Conservation (phyloP, 2,113 vertebrate genomes). For the Turdus rufiventris region DNA sequence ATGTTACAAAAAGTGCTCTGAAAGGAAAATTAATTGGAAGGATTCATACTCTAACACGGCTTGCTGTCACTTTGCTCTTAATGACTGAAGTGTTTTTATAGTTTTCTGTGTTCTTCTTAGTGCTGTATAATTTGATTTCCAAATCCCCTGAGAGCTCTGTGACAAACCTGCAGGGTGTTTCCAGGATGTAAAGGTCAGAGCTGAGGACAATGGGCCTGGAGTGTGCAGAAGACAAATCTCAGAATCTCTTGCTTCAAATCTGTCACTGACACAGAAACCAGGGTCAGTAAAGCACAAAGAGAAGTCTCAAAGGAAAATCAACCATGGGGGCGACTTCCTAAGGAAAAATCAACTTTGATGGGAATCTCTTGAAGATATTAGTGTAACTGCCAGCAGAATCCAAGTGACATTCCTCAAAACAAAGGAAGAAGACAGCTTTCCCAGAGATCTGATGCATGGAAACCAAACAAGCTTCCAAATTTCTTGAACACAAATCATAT, state of each 20-base stretch:
- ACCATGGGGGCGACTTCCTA: neutral
- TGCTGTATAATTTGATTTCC: neutral
- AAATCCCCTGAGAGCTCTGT: neutral
- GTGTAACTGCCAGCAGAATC: neutral
- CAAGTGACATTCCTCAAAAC: neutral
- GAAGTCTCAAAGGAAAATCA: neutral
- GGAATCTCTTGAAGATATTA: neutral
- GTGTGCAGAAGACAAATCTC: neutral
- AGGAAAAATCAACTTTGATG: neutral
- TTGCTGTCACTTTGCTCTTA: slow-evolving; percentile 31
- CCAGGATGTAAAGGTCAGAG: slow-evolving; percentile 12
- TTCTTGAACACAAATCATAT: neutral
- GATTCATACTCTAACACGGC: neutral
- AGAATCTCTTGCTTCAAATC: neutral
- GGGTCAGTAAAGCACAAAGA: neutral
- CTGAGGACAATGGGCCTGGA: neutral
- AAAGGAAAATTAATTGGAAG: slow-evolving; percentile 35
- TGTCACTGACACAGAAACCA: neutral
- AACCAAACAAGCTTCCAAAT: neutral
- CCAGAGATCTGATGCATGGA: neutral
- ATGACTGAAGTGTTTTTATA: slow-evolving; percentile 29
- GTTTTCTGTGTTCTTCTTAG: neutral
- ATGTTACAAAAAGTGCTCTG: neutral
- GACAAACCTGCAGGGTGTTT: slow-evolving; percentile 22
- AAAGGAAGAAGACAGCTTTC: neutral